Evolutionary conservation across 2,888 invertebrate genomes (phyloP).

Genomic region (Chydorus sphaericus): DNA sequence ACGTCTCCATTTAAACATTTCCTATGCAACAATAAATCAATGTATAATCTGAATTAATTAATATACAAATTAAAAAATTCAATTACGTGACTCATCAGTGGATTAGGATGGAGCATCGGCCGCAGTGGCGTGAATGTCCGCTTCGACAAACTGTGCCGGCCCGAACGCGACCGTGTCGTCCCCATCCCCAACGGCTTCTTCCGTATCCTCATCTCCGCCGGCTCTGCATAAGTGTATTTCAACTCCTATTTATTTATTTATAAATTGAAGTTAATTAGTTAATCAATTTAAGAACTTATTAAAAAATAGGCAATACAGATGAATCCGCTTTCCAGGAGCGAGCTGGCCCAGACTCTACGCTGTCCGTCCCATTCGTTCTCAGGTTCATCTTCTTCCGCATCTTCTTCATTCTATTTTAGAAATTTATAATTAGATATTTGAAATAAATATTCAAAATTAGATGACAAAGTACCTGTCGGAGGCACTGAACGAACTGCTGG

Average conservation of each 20-base stretch:
- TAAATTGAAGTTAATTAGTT: neutral
- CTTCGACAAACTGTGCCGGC: slow-evolving; percentile 69
- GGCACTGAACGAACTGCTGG: slow-evolving; percentile 54
- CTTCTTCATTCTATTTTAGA: slow-evolving; percentile 26
- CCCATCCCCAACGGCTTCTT: slow-evolving; percentile 68
- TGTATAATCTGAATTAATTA: neutral
- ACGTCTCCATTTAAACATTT: neutral
- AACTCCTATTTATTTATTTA: slow-evolving; percentile 25
- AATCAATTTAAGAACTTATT: neutral
- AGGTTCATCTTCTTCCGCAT: slow-evolving; percentile 54
- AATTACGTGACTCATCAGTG: neutral
- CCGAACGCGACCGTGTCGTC: slow-evolving; percentile 73
- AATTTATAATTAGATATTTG: neutral
- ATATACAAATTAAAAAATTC: neutral
- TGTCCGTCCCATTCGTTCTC: slow-evolving; percentile 90
- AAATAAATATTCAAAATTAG: neutral
- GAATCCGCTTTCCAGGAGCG: slow-evolving; percentile 50
- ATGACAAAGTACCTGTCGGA: slow-evolving; percentile 37
- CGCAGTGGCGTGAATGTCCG: slow-evolving; percentile 32
- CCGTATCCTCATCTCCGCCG: slow-evolving; percentile 50
- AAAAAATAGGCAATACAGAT: slow-evolving; percentile 30
- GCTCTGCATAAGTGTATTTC: slow-evolving; percentile 27
- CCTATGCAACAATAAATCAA: too few relatives aligned
- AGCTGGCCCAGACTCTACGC: slow-evolving; percentile 51
- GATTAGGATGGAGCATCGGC: too few relatives aligned